Conservation (phyloP, 2,888 invertebrate species). For the Adelphocoris suturalis region DNA sequence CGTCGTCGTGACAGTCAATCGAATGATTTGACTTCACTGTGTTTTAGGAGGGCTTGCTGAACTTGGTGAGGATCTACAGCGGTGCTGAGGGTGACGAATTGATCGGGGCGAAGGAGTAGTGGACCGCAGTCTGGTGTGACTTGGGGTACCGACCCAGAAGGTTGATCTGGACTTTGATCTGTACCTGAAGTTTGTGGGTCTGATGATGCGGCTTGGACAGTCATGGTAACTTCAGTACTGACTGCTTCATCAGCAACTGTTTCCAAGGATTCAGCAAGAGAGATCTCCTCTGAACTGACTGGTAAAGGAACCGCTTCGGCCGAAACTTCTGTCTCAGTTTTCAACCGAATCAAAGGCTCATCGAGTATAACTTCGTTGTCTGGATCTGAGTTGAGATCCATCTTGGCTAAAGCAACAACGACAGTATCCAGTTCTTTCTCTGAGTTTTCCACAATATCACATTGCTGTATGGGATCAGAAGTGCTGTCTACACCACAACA, state of each 20-base stretch:
- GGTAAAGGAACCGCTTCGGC: background rate
- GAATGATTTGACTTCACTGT: background rate
- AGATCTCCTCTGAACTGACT: background rate
- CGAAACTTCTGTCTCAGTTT: background rate
- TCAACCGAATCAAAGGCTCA: background rate
- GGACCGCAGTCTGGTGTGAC: background rate
- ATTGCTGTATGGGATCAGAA: background rate
- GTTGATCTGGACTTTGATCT: background rate
- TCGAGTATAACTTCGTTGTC: background rate
- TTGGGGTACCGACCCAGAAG: background rate
- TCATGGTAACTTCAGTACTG: background rate
- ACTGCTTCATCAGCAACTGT: background rate
- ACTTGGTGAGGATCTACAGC: background rate
- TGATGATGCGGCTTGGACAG: background rate
- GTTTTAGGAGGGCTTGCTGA: background rate
- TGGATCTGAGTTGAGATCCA: background rate
- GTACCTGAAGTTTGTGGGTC: background rate
- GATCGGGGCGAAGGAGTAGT: background rate
- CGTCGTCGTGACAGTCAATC: no score
- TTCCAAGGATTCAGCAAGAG: background rate
- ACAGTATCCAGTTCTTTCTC: background rate
- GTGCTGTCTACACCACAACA: background rate
- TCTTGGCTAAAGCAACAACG: background rate
- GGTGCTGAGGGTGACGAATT: conserved; percentile 8
- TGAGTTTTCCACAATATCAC: background rate